These are phyloP conservation scores for Lapara coniferarum DNA, from an alignment of 2,888 invertebrate species.

Conservation along the genomic window DNA sequence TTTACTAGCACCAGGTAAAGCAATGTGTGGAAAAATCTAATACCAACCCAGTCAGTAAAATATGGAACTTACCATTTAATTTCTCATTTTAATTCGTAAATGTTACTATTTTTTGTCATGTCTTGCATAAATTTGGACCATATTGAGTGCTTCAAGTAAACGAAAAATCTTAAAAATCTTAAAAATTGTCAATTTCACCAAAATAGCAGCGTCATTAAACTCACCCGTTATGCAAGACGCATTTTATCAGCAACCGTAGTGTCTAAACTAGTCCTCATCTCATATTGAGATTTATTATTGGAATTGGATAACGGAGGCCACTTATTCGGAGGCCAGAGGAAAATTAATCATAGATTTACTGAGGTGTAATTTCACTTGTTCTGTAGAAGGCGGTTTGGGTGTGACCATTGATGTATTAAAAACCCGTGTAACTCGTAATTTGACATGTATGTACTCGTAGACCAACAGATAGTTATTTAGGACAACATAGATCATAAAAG, in stretches of 20 bases:
- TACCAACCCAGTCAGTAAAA: too few relatives aligned
- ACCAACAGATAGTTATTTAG: background rate
- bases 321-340: constrained; percentile 3
- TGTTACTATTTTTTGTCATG: too few relatives aligned
- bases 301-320: constrained; percentile 12
- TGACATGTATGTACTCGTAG: too few relatives aligned
- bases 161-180: too few relatives aligned
- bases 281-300: constrained; percentile 4
- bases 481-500: too few relatives aligned
- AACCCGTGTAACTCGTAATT: too few relatives aligned
- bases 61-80: too few relatives aligned
- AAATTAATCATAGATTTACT: constrained; percentile 2
- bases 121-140: too few relatives aligned
- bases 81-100: background rate
- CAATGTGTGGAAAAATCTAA: too few relatives aligned
- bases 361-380: constrained; percentile 4
- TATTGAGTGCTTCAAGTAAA: background rate
- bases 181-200: too few relatives aligned
- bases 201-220: background rate
- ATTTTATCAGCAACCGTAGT: constrained; percentile 1
- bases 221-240: background rate
- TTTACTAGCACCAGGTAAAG: too few relatives aligned
- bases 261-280: background rate
- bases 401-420: too few relatives aligned
- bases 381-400: background rate